Evolutionary conservation across 2,888 invertebrate species (phyloP).

Genomic region (Autographa pulchrina): DNA sequence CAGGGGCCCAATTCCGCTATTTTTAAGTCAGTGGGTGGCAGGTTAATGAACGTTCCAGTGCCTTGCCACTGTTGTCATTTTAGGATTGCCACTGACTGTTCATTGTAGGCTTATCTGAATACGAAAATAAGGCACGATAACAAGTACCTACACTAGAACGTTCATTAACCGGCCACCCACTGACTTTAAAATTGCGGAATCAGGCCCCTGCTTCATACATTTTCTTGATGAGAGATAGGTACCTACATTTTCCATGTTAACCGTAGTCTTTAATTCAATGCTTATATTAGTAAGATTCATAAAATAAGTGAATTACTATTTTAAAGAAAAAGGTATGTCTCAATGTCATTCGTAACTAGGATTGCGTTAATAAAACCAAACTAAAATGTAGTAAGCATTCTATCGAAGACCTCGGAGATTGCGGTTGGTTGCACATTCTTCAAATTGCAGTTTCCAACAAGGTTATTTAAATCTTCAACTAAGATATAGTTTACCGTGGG

Average conservation of each 20-base stretch:
- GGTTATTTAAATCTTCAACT: background rate
- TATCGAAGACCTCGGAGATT: slow-evolving; percentile 1
- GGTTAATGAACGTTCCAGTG: too few relatives aligned
- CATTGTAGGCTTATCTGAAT: too few relatives aligned
- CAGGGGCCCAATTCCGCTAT: too few relatives aligned
- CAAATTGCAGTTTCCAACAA: background rate
- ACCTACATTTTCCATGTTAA: background rate
- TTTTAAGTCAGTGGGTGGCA: too few relatives aligned
- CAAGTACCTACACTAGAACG: too few relatives aligned
- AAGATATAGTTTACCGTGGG: too few relatives aligned
- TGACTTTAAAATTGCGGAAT: too few relatives aligned
- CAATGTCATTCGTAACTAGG: slow-evolving; percentile 1
- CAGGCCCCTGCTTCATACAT: too few relatives aligned
- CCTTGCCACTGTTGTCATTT: too few relatives aligned
- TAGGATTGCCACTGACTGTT: too few relatives aligned
- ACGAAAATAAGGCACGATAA: too few relatives aligned
- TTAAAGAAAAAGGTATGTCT: background rate
- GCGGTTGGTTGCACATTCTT: background rate
- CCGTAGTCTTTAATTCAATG: background rate
- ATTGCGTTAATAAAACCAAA: background rate
- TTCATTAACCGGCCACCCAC: too few relatives aligned
- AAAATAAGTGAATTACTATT: background rate
- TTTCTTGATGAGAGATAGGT: background rate
- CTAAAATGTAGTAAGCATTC: background rate
- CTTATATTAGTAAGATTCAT: background rate